phyloP scores from a whole-genome alignment of 2,113 vertebrate species.

The Indri indri region DNA sequence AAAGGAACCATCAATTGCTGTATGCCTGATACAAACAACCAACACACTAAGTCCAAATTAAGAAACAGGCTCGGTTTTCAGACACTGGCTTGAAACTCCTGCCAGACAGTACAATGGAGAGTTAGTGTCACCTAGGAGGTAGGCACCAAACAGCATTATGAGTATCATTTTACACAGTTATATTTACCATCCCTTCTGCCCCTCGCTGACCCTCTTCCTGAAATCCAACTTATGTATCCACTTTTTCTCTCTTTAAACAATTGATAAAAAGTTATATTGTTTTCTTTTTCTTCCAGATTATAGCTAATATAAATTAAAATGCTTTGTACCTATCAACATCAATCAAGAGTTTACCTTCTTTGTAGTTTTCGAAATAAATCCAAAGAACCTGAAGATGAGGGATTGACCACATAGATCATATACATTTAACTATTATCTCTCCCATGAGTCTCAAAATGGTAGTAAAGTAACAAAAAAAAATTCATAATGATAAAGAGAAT shows the following conservation, averaged over 20 bases:
- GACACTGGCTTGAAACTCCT: neutral
- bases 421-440: neutral
- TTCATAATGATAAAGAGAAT: neutral
- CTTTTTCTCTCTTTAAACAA: constrained; percentile 4
- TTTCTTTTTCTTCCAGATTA: neutral
- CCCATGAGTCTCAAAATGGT: neutral
- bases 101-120: neutral
- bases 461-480: neutral
- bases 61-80: constrained; percentile 44
- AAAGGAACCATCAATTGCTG: constrained; percentile 53
- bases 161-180: neutral
- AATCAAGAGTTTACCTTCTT: neutral
- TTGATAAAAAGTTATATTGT: neutral
- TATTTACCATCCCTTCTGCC: neutral
- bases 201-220: neutral
- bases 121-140: neutral
- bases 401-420: neutral
- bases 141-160: neutral
- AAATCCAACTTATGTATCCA: neutral
- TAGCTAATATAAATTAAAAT: neutral
- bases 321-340: neutral
- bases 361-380: constrained; percentile 24
- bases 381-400: neutral
- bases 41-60: constrained; percentile 43
- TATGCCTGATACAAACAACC: constrained; percentile 55